Conservation (phyloP, 2,888 invertebrate genomes). For the Dendrolimus pini region DNA sequence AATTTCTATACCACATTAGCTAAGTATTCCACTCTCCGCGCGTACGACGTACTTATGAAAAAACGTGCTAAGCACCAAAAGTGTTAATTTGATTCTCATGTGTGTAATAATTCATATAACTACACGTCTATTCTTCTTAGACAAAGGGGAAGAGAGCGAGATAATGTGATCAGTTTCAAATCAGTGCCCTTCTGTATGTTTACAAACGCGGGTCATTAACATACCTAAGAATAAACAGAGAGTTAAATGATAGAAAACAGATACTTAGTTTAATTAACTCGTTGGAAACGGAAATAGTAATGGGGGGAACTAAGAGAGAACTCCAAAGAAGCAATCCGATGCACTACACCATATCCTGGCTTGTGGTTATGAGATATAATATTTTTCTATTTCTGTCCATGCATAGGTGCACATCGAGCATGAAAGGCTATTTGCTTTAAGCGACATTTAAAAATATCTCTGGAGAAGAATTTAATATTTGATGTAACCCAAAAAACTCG, state of each 20-base stretch:
- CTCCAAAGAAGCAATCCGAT: no score
- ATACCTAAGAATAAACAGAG: neutral
- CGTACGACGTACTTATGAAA: neutral
- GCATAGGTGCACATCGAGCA: no score
- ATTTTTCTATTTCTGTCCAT: no score
- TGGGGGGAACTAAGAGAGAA: neutral
- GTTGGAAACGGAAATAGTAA: neutral
- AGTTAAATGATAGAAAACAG: no score
- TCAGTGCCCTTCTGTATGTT: neutral
- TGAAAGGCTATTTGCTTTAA: no score
- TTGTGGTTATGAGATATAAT: no score
- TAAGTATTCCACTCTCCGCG: neutral
- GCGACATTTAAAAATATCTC: no score
- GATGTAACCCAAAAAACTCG: no score
- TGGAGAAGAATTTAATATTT: no score
- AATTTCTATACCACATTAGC: neutral
- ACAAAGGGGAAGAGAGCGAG: neutral
- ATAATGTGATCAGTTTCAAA: neutral
- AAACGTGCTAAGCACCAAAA: neutral
- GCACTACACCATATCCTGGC: no score
- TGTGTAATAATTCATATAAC: neutral
- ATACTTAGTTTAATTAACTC: neutral
- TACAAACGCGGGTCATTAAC: neutral
- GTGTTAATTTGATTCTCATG: neutral
- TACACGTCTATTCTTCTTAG: neutral